phyloP scores from a whole-genome alignment of 2,888 invertebrate genomes.

The Eubasilissa splendida region DNA sequence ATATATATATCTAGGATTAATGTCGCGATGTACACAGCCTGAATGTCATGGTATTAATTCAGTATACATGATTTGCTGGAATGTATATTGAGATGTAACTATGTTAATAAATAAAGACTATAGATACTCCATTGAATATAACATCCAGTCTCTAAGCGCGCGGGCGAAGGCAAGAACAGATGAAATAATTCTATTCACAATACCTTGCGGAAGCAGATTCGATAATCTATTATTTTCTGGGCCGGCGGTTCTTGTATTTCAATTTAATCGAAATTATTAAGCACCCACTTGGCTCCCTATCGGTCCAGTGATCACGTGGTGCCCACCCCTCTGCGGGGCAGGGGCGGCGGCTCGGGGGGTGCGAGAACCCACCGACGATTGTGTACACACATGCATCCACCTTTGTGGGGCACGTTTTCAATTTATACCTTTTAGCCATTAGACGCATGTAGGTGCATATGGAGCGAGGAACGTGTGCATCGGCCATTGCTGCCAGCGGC shows the following conservation, averaged over 20 bases:
- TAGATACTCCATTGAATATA: no score
- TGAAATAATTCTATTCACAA: constrained; percentile 11
- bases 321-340: constrained; percentile 7
- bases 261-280: constrained; percentile 36
- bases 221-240: constrained; percentile 34
- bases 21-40: no score
- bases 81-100: no score
- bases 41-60: no score
- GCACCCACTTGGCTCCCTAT: constrained; percentile 22
- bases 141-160: no score
- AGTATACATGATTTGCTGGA: no score
- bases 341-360: constrained; percentile 31
- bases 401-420: constrained; percentile 58
- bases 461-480: constrained; percentile 46
- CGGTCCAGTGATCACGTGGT: constrained; percentile 47
- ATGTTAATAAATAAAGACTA: no score
- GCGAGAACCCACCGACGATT: constrained; percentile 45
- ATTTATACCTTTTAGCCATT: constrained; percentile 58
- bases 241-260: constrained; percentile 31
- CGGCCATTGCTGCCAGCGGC: constrained; percentile 44
- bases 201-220: constrained; percentile 6
- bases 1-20: no score
- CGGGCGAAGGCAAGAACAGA: neutral
- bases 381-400: constrained; percentile 42
- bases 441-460: constrained; percentile 56